Percentiles rank a stretch among this genome's conserved stretches.
phyloP scores from a whole-genome alignment of 2,888 invertebrate genomes.

The Strigamia maritima region DNA sequence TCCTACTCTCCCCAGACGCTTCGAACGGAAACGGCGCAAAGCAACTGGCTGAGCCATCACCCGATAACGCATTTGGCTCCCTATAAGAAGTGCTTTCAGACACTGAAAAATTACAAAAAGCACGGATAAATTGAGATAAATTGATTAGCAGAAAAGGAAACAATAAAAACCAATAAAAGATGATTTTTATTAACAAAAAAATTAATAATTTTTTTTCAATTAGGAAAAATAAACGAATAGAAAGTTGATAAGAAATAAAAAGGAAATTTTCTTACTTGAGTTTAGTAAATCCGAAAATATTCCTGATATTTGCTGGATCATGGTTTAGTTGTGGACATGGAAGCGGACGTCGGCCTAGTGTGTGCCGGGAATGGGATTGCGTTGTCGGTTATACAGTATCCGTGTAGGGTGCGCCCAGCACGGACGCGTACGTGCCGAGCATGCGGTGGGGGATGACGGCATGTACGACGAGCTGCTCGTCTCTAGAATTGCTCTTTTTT shows the following conservation, averaged over 20 bases:
- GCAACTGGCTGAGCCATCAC: not conserved
- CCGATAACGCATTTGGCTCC: not conserved
- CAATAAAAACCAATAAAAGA: not conserved
- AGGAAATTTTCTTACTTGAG: not conserved
- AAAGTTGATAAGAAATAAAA: not conserved
- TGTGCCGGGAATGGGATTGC: not conserved
- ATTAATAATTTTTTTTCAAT: too few species aligned
- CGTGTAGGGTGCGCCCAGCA: not conserved
- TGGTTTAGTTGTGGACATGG: not conserved
- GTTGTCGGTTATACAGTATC: not conserved
- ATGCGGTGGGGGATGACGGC: slow-evolving; percentile 2
- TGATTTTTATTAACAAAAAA: not conserved
- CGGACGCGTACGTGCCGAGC: not conserved
- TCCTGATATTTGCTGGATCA: not conserved
- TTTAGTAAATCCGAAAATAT: not conserved
- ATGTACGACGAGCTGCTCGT: not conserved
- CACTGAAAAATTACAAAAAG: not conserved
- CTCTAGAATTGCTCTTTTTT: not conserved
- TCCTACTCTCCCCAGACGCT: not conserved
- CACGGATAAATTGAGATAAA: not conserved
- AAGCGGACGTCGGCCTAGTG: not conserved
- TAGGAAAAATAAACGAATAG: not conserved
- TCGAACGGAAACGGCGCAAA: not conserved
- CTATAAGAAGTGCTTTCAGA: not conserved
- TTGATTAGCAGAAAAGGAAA: not conserved